A percentile compares a stretch with the other conserved stretches of the same genome.
Evolutionary conservation across 37 sponge, comb jelly and placozoan species (phyloP).

Genomic region (Beroe forskalii): DNA sequence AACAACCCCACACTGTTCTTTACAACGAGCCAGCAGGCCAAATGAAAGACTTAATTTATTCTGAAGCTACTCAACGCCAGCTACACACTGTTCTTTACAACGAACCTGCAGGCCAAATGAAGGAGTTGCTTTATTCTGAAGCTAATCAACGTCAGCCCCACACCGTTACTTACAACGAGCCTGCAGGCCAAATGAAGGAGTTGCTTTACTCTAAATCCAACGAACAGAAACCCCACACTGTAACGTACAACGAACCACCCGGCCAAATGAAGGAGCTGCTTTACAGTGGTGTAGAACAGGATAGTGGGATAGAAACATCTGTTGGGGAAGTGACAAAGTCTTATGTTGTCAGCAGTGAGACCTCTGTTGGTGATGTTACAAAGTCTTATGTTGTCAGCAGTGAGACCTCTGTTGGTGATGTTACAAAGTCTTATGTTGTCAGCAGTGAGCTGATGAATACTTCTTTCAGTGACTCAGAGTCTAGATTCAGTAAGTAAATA

Average conservation of each 20-base stretch:
- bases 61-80: neutral
- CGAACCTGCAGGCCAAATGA: constrained; percentile 23
- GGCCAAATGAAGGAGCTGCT: constrained; percentile 61
- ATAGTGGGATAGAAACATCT: no score
- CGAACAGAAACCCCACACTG: no score
- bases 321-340: no score
- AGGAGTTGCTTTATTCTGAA: neutral
- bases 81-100: neutral
- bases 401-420: no score
- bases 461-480: no score
- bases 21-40: no score
- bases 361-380: no score
- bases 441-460: no score
- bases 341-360: no score
- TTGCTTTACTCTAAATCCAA: neutral
- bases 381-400: no score
- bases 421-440: no score
- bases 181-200: constrained; percentile 44
- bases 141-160: neutral
- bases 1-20: neutral
- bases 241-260: neutral
- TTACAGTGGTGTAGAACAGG: neutral
- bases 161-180: neutral
- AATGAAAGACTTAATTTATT: constrained; percentile 13
- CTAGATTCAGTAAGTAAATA: no score